Conservation (phyloP, 1,140 invertebrate genomes). For the Caerostris darwini region DNA sequence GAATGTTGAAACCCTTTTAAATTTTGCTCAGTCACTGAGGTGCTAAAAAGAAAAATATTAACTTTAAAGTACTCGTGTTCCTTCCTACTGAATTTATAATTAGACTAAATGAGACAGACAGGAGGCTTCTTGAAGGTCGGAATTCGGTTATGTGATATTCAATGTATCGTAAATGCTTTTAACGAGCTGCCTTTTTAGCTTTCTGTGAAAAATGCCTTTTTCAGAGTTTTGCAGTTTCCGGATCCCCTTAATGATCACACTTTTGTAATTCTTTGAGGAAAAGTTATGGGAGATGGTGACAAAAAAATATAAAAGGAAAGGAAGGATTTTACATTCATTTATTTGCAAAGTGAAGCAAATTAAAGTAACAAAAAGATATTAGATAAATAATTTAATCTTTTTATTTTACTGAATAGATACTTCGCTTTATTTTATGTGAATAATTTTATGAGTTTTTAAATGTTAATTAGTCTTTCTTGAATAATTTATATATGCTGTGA, state of each 20-base stretch:
- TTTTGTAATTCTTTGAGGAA: not conserved
- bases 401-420: too few relatives aligned
- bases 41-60: not conserved
- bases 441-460: too few relatives aligned
- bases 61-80: not conserved
- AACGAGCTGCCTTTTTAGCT: not conserved
- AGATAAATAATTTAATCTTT: too few relatives aligned
- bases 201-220: not conserved
- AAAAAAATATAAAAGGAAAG: not conserved
- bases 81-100: not conserved
- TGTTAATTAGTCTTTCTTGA: too few relatives aligned
- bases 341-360: not conserved
- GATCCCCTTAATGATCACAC: conserved; percentile 13
- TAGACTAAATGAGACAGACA: conserved; percentile 11
- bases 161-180: conserved; percentile 17
- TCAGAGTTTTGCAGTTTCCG: not conserved
- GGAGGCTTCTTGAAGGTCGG: not conserved
- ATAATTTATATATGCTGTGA: too few relatives aligned
- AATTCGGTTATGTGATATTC: conserved; percentile 1
- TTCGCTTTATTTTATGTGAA: too few relatives aligned
- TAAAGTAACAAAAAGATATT: too few relatives aligned
- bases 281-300: not conserved
- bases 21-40: not conserved
- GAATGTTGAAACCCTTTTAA: not conserved
- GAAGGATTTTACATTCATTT: not conserved